phyloP scores from a whole-genome alignment of 1,140 invertebrate genomes.

The Trichomalopsis sarcophagae region DNA sequence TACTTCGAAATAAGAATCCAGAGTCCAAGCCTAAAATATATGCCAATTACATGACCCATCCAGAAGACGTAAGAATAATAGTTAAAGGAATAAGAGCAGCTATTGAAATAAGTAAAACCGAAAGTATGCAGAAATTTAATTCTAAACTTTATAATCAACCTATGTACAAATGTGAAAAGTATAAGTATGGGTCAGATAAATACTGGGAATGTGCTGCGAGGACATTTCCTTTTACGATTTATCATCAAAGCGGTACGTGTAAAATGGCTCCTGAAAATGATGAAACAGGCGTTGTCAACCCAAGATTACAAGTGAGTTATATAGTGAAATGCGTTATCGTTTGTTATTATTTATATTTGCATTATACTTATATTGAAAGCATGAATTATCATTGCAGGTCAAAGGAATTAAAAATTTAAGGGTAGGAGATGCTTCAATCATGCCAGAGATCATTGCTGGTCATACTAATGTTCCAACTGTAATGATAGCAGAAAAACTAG shows the following conservation, averaged over 20 bases:
- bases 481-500: slow-evolving; percentile 85
- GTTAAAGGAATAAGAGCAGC: slow-evolving; percentile 79
- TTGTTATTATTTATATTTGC: too few species aligned
- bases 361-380: background rate
- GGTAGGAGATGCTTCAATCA: slow-evolving; percentile 86
- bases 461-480: slow-evolving; percentile 81
- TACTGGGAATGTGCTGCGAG: slow-evolving; percentile 85
- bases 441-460: slow-evolving; percentile 74
- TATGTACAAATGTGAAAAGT: slow-evolving; percentile 80
- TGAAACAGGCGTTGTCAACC: slow-evolving; percentile 82
- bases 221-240: slow-evolving; percentile 83
- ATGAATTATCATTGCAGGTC: slow-evolving; percentile 67
- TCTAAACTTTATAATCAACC: slow-evolving; percentile 78
- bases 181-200: slow-evolving; percentile 78
- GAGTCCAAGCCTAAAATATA: slow-evolving; percentile 86
- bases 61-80: slow-evolving; percentile 80
- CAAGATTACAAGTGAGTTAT: slow-evolving; percentile 75
- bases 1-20: slow-evolving; percentile 81
- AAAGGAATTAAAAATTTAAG: slow-evolving; percentile 82
- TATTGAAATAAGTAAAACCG: slow-evolving; percentile 77
- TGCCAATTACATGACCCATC: slow-evolving; percentile 85
- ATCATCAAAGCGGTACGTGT: slow-evolving; percentile 87
- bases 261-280: slow-evolving; percentile 88
- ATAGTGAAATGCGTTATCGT: background rate
- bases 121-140: slow-evolving; percentile 77